phyloP scores from a whole-genome alignment of 2,113 vertebrate genomes.

The Alethe diademata region DNA sequence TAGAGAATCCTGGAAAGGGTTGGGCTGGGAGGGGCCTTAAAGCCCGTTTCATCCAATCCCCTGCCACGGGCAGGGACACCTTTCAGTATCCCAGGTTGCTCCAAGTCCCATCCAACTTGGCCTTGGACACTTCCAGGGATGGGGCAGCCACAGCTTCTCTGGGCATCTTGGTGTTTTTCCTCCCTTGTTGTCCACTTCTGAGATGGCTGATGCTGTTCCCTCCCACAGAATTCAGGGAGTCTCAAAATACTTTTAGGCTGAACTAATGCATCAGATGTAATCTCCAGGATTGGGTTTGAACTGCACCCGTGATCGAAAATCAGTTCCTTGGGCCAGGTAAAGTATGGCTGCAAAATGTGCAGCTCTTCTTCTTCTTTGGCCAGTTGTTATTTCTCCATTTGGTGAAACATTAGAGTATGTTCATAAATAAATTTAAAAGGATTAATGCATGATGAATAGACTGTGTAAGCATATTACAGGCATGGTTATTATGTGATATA shows the following conservation, averaged over 20 bases:
- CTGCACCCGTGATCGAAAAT: not conserved
- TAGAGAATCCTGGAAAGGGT: not conserved
- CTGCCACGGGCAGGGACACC: not conserved
- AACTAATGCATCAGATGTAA: not conserved
- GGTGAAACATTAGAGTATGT: conserved; percentile 40
- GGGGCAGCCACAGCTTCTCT: not conserved
- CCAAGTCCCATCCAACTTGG: rapidly evolving
- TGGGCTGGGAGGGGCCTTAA: not conserved
- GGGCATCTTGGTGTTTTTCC: not conserved
- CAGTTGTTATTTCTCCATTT: conserved; percentile 26
- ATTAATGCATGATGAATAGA: conserved; percentile 62
- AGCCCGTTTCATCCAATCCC: not conserved
- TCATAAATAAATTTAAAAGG: conserved; percentile 63
- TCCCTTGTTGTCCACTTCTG: not conserved
- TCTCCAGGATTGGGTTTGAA: not conserved
- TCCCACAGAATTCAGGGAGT: not conserved
- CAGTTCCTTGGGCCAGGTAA: not conserved
- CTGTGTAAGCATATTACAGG: conserved; percentile 60
- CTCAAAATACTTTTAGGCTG: not conserved
- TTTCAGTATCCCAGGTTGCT: not conserved
- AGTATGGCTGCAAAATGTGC: not conserved
- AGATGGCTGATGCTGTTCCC: not conserved
- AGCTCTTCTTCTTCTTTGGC: not conserved
- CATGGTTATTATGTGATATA: conserved; percentile 52
- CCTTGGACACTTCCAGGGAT: not conserved